Base-by-base conservation (phyloP, 2,888 invertebrate genomes). In the Dione vanillae region DNA sequence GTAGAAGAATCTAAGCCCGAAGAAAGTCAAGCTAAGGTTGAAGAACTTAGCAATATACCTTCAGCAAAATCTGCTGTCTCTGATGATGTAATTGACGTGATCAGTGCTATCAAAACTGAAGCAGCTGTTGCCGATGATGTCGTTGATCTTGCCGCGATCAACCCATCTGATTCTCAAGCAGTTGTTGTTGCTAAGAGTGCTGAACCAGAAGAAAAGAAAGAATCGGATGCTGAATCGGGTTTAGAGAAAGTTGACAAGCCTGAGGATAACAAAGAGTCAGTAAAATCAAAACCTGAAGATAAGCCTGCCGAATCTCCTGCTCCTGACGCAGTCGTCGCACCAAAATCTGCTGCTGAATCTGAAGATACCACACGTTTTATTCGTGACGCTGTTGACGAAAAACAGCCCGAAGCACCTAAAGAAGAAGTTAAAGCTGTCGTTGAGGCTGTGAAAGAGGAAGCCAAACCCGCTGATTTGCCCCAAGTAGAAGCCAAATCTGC, bases 121-220 rank as follows among this genome's bases (percentile, higher is more conserved):
- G 87, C 87, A 65, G 85, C 87, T 45, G 75, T 90, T 11, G 90
- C 90, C 76, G 88, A 93, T 79, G 87, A 92, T 72, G 79, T 83
- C 9, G 76, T 85, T n/a, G 84, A 87, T 62, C 79, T 83, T 7
- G 83, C 84, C 43, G 85, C 82, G 14, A 84, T 86, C 37, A 82
- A 85, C 41, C 84, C 88, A 27, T 83, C 85, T 47, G 84, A 88
- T 73, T 78, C 85, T 54, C 91, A 93, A 67, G 82, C 90, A 1
- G 82, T 81, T 27, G 73, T 81, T n/a, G 78, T 83, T 1, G 81
- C 82, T 65, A 78, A 92, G 88, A 78, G 92, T 87, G 82, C 93
- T 84, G 77, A 91, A 51, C 71, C 83, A 8, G 85, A 85, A 75
- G 85, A 85, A 59, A 90, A 90, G 72, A 82, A 82, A 78, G 78